phyloP scores from a whole-genome alignment of 2,888 invertebrate genomes.

The Melinopterus prodromus region DNA sequence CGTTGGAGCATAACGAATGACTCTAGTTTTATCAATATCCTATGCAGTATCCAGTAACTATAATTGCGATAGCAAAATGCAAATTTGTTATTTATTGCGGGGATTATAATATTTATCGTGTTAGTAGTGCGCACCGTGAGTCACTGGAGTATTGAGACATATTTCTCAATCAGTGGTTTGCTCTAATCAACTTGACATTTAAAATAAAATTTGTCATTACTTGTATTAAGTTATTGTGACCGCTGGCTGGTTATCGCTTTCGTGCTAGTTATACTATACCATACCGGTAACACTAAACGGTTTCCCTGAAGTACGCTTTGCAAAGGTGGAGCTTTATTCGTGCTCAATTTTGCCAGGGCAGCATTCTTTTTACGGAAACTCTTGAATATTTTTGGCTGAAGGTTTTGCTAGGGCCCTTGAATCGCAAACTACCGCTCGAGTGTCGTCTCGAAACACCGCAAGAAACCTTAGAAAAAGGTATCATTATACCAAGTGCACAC shows the following conservation, averaged over 20 bases:
- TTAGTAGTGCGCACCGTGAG: not conserved
- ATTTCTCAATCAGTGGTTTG: not conserved
- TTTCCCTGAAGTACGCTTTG: not conserved
- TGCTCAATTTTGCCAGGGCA: constrained; percentile 18
- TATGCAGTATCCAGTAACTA: not conserved
- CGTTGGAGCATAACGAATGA: not conserved
- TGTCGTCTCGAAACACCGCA: constrained; percentile 30
- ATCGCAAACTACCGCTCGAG: constrained; percentile 24
- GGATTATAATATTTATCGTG: not conserved
- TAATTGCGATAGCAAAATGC: not conserved
- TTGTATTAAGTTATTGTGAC: not conserved
- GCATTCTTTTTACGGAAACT: constrained; percentile 31
- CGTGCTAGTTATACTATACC: too few relatives aligned
- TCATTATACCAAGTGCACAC: constrained; percentile 33
- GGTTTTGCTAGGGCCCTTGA: constrained; percentile 27
- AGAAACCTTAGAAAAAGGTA: constrained; percentile 33
- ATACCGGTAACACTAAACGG: not conserved
- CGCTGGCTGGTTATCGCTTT: too few relatives aligned
- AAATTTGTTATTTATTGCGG: not conserved
- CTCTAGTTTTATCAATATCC: not conserved
- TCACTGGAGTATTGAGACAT: not conserved
- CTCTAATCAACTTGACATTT: not conserved
- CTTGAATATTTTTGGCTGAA: constrained; percentile 34
- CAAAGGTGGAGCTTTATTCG: not conserved
- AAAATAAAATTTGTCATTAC: not conserved